Evolutionary conservation across 2,888 invertebrate genomes (phyloP).

Genomic region (Ormyrus labotus): DNA sequence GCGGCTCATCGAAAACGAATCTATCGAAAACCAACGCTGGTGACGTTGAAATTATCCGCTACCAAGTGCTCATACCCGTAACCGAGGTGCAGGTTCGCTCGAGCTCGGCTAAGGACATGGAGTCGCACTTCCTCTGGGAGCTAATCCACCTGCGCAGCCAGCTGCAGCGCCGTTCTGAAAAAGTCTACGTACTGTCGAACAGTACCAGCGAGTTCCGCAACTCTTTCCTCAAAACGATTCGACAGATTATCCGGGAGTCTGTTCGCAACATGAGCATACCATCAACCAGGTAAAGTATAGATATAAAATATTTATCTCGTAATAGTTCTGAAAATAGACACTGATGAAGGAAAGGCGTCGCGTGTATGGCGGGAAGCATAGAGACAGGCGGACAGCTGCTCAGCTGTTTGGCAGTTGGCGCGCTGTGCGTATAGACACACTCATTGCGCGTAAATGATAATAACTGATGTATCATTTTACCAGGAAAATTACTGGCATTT

Average conservation of each 20-base stretch:
- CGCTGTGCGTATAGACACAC: too few species aligned
- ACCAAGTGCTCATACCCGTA: conserved; percentile 97
- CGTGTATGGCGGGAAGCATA: too few species aligned
- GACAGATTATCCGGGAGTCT: conserved; percentile 97
- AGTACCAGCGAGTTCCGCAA: conserved; percentile 97
- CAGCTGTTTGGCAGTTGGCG: too few species aligned
- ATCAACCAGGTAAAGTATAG: conserved; percentile 78
- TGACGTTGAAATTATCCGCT: conserved; percentile 96
- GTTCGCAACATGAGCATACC: conserved; percentile 98
- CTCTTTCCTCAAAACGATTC: conserved; percentile 96
- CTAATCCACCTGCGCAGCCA: conserved; percentile 96
- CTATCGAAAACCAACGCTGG: conserved; percentile 86
- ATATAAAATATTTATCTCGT: too few species aligned
- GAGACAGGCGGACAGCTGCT: too few species aligned
- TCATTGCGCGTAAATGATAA: too few species aligned
- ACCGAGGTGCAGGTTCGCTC: conserved; percentile 98
- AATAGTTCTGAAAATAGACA: too few species aligned
- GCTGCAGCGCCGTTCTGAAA: conserved; percentile 94
- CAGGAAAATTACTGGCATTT: too few species aligned
- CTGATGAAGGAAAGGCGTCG: too few species aligned
- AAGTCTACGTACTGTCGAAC: conserved; percentile 96
- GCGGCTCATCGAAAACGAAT: conserved; percentile 88
- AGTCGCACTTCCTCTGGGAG: conserved; percentile 98
- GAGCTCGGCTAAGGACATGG: conserved; percentile 95
- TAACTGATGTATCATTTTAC: too few species aligned